Base-by-base conservation (phyloP, 1,140 invertebrate genomes). In the Dendroctonus valens region DNA sequence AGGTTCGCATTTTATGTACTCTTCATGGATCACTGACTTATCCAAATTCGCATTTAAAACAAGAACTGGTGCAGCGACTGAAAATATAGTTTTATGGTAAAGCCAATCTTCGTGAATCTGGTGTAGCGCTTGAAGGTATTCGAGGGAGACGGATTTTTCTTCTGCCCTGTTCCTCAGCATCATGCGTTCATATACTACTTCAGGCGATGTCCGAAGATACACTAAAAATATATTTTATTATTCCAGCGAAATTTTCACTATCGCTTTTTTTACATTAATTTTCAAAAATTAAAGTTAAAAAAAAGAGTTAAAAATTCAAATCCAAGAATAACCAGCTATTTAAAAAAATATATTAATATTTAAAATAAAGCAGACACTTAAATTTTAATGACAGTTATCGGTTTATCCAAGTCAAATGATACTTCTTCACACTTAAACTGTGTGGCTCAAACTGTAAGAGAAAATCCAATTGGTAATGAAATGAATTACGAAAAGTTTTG, bases 121-220 rank as follows among this genome's bases (percentile, higher is more conserved):
- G 59, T 70, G 69, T 59, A 70, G 42, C 7, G 64, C 59, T 49
- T 67, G 48, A 9, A 70, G 65, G 40, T 70, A 94, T 12, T 87
- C 83, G 0, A 92, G 74, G 0, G 91, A 84, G 4, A 93, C 85
- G 70, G 82, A 81, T 67, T 85, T 85, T 76, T 96, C 94, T 79
- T 96, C 93, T 60, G 85, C 86, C 7, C 94, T 83, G 6, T 87
- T 88, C 61, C 94, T 82, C 70, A 84, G 78, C 69, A 84, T 84
- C 76, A 96, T 93, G 69, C 94, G 84, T 57, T 93, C 82, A 74
- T 91, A 87, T 0, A 91, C 92, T 40, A 92, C 79, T 76, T 92
- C 86, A 9, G 94, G 93, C 37, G 87, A 84, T 41, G 93, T 90
- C 73, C 88, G 85, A 4, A 97, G 79, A 76, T 97, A 97, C 3